These are phyloP conservation scores for Atherinosoma microstoma DNA, from an alignment of 2,797 vertebrate genomes.

Conservation along the genomic window DNA sequence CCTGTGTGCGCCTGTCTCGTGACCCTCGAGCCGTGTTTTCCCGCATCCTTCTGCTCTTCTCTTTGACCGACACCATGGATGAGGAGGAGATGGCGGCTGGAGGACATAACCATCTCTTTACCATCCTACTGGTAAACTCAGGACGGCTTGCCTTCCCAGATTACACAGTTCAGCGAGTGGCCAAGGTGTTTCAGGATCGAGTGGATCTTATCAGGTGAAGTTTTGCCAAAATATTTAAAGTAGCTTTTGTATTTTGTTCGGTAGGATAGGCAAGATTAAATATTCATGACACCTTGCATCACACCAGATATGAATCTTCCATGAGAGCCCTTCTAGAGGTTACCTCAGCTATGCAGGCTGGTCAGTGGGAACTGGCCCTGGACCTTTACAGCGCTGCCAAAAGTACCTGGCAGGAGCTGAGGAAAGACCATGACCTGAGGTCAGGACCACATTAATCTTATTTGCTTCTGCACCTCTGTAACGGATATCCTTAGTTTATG, in stretches of 20 bases:
- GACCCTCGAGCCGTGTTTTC: constrained; percentile 89
- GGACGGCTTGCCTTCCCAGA: constrained; percentile 89
- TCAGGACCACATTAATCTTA: constrained; percentile 55
- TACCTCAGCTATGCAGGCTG: constrained; percentile 84
- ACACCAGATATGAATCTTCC: constrained; percentile 87
- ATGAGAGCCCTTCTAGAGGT: constrained; percentile 88
- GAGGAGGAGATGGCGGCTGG: constrained; percentile 91
- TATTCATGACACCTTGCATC: constrained; percentile 7
- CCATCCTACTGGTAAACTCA: constrained; percentile 90
- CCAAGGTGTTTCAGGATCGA: constrained; percentile 89
- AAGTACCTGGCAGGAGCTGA: constrained; percentile 84
- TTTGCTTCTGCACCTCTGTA: constrained; percentile 10
- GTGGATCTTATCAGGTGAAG: constrained; percentile 92
- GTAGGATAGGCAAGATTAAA: background rate
- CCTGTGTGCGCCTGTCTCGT: constrained; percentile 84
- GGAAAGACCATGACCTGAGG: constrained; percentile 85
- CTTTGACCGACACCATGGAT: constrained; percentile 88
- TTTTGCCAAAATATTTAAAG: background rate
- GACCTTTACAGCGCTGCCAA: constrained; percentile 84
- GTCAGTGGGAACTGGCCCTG: constrained; percentile 90
- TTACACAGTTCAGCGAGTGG: constrained; percentile 85
- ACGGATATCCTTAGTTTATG: background rate
- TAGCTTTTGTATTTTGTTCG: background rate
- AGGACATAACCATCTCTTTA: constrained; percentile 91
- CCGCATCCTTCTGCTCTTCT: constrained; percentile 91